Evolutionary conservation across 2,113 vertebrate species (phyloP).

Genomic region (Struthidea cinerea): DNA sequence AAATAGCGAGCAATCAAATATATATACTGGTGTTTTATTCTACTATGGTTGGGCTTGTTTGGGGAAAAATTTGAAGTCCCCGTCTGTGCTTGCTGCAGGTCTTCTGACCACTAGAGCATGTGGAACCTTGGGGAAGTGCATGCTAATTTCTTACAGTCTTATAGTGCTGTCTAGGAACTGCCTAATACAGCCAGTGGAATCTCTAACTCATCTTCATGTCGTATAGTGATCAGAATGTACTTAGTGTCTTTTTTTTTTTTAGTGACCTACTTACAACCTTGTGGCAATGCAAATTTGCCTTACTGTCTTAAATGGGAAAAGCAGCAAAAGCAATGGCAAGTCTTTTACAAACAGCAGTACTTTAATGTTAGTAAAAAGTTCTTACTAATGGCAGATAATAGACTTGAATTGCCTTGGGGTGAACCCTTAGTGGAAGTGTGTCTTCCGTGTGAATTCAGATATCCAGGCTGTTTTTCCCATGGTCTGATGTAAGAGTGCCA

Average conservation of each 20-base stretch:
- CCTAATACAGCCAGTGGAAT: not conserved
- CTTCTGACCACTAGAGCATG: not conserved
- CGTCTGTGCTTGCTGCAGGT: not conserved
- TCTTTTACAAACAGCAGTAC: not conserved
- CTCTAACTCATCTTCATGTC: not conserved
- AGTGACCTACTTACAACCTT: not conserved
- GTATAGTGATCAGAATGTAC: not conserved
- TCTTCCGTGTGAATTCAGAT: not conserved
- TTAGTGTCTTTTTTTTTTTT: not conserved
- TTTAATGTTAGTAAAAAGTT: not conserved
- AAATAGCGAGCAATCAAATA: not conserved
- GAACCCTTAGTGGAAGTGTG: not conserved
- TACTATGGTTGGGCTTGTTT: not conserved
- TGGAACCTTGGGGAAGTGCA: not conserved
- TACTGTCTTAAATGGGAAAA: not conserved
- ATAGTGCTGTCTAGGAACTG: not conserved
- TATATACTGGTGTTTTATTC: not conserved
- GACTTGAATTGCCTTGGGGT: not conserved
- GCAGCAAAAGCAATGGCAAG: not conserved
- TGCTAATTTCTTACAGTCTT: not conserved
- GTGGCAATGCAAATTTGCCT: not conserved
- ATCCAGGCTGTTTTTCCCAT: not conserved
- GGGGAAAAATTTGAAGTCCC: not conserved
- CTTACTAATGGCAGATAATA: not conserved
- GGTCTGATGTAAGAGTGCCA: not conserved